Conservation (phyloP, 2,797 vertebrate species). For the Lithobates sylvaticus region DNA sequence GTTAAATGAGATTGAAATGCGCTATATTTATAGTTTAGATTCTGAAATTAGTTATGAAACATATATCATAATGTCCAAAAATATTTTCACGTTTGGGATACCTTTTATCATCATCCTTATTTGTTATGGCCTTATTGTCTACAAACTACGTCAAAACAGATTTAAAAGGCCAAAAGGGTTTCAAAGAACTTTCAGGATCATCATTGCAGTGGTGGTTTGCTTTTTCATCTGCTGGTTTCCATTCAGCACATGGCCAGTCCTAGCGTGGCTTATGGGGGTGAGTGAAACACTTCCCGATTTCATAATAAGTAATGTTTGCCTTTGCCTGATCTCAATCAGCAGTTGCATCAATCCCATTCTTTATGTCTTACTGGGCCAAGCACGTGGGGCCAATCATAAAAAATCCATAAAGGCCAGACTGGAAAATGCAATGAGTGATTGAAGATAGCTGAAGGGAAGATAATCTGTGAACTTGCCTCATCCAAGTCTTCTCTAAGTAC, state of each 20-base stretch:
- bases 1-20: too few relatives aligned
- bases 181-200: constrained; percentile 85
- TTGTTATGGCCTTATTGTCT: constrained; percentile 80
- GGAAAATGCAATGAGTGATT: background rate
- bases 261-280: background rate
- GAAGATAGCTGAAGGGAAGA: too few relatives aligned
- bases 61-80: background rate
- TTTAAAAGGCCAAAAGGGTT: constrained; percentile 76
- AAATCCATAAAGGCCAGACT: background rate
- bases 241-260: constrained; percentile 75
- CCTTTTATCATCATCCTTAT: constrained; percentile 83
- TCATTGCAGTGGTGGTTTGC: constrained; percentile 82
- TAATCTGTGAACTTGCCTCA: too few relatives aligned
- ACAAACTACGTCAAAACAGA: constrained; percentile 67
- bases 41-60: background rate
- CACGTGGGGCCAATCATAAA: background rate
- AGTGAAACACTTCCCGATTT: too few relatives aligned
- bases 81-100: constrained; percentile 63
- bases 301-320: background rate
- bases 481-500: too few relatives aligned
- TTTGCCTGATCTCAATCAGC: constrained; percentile 22
- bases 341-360: constrained; percentile 41
- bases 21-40: too few relatives aligned
- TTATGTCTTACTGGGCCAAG: constrained; percentile 8
- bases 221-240: constrained; percentile 94